A percentile compares a stretch with the other conserved stretches of the same genome.
Evolutionary conservation across 2,888 invertebrate genomes (phyloP).

Genomic region (Platerodrilus igneus): DNA sequence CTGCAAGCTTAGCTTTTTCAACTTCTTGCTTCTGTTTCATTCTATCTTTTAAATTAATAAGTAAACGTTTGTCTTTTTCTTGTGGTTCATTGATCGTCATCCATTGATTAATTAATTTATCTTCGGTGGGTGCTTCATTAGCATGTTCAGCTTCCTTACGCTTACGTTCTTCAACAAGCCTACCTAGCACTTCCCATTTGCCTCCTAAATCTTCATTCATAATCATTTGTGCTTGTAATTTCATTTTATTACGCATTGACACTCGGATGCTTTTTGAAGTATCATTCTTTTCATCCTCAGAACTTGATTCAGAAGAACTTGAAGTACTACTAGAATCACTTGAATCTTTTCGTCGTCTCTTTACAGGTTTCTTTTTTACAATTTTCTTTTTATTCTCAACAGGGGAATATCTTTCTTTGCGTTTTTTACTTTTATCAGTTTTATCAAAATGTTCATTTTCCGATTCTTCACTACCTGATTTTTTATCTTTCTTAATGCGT

Average conservation of each 20-base stretch:
- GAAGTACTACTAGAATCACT: conserved; percentile 48
- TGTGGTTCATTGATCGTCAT: conserved; percentile 50
- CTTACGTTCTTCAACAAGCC: conserved; percentile 49
- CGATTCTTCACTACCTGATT: conserved; percentile 32
- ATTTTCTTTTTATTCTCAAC: conserved; percentile 44
- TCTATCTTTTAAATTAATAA: conserved; percentile 52
- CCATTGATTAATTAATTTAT: conserved; percentile 49
- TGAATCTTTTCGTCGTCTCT: conserved; percentile 39
- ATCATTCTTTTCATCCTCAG: conserved; percentile 47
- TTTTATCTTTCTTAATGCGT: conserved; percentile 35
- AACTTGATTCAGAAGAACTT: conserved; percentile 47
- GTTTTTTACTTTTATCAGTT: conserved; percentile 12
- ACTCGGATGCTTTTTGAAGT: conserved; percentile 60
- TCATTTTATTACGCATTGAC: conserved; percentile 59
- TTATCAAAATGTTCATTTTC: conserved; percentile 15
- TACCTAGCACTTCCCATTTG: conserved; percentile 48
- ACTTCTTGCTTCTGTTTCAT: conserved; percentile 53
- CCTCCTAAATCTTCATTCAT: conserved; percentile 47
- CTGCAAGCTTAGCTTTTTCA: conserved; percentile 41
- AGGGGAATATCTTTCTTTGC: conserved; percentile 33
- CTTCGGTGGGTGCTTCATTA: conserved; percentile 32
- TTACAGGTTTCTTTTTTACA: conserved; percentile 53
- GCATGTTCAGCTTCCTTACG: conserved; percentile 37
- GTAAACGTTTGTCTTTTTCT: conserved; percentile 48
- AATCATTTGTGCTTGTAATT: conserved; percentile 49